Evolutionary conservation across 2,888 invertebrate species (phyloP).

Genomic region (Habroteleia sp.): DNA sequence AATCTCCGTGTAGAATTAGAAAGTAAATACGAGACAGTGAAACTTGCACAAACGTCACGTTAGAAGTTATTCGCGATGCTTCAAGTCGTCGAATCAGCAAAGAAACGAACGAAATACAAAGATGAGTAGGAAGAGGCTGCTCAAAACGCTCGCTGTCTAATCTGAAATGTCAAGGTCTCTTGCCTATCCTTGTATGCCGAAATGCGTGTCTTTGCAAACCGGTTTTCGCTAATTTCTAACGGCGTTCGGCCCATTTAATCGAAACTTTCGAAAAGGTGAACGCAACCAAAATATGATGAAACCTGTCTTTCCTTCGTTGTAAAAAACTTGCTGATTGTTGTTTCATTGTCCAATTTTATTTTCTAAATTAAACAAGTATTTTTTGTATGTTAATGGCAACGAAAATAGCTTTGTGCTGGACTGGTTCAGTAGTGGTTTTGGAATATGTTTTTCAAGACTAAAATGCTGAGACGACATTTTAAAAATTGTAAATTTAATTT

Average conservation of each 20-base stretch:
- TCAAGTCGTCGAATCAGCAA: too few species aligned
- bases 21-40: conserved; percentile 32
- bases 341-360: too few species aligned
- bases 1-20: conserved; percentile 26
- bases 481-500: too few species aligned
- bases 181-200: conserved; percentile 19
- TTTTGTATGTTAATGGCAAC: too few species aligned
- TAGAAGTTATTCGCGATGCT: conserved; percentile 29
- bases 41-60: conserved; percentile 15
- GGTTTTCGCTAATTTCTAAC: conserved; percentile 44
- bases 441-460: too few species aligned
- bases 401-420: too few species aligned
- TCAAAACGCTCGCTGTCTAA: conserved; percentile 21
- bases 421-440: too few species aligned
- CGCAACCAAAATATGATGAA: too few species aligned
- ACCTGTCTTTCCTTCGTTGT: too few species aligned
- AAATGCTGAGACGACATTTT: too few species aligned
- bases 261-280: conserved; percentile 47
- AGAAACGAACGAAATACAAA: conserved; percentile 2
- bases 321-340: too few species aligned
- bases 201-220: conserved; percentile 13
- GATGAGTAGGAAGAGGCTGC: conserved; percentile 7
- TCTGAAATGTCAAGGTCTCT: conserved; percentile 36
- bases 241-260: conserved; percentile 12
- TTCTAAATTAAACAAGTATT: too few species aligned